A percentile compares a stretch with the other conserved stretches of the same genome.
Evolutionary conservation across 2,113 vertebrate species (phyloP).

Genomic region (Tringa solitaria): DNA sequence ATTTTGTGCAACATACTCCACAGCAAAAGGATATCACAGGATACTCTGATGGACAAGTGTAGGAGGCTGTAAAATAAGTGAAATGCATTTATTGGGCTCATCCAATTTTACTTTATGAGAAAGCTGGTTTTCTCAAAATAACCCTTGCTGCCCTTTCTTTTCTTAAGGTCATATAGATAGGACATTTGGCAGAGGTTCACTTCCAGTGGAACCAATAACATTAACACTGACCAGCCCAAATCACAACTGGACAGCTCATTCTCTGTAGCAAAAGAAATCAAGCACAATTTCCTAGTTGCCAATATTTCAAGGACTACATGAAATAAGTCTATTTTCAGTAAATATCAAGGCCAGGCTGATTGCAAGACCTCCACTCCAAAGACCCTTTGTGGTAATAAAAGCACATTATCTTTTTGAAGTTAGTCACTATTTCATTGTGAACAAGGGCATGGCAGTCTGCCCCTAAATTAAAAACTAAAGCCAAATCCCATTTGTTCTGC

Average conservation of each 20-base stretch:
- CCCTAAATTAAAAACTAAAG: background rate
- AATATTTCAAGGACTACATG: background rate
- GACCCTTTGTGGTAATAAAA: background rate
- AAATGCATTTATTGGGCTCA: background rate
- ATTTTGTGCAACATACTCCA: background rate
- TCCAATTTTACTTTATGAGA: background rate
- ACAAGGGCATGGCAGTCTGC: background rate
- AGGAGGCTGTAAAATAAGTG: conserved; percentile 7
- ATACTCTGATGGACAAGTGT: background rate
- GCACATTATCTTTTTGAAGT: background rate
- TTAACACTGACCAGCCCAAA: background rate
- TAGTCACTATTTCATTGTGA: background rate
- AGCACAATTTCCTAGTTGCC: background rate
- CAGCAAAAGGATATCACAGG: background rate
- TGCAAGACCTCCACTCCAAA: background rate
- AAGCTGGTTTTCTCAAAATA: background rate
- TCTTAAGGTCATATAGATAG: background rate
- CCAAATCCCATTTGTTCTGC: background rate
- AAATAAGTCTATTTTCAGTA: background rate
- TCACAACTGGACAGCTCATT: background rate
- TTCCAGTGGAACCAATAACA: background rate
- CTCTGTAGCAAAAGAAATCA: background rate
- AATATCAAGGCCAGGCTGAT: background rate
- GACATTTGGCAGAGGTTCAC: background rate
- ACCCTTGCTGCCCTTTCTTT: background rate